Percentiles rank a stretch among this genome's conserved stretches.
Conservation (phyloP, 2,797 vertebrate species). For the Micropoecilia bifurca region DNA sequence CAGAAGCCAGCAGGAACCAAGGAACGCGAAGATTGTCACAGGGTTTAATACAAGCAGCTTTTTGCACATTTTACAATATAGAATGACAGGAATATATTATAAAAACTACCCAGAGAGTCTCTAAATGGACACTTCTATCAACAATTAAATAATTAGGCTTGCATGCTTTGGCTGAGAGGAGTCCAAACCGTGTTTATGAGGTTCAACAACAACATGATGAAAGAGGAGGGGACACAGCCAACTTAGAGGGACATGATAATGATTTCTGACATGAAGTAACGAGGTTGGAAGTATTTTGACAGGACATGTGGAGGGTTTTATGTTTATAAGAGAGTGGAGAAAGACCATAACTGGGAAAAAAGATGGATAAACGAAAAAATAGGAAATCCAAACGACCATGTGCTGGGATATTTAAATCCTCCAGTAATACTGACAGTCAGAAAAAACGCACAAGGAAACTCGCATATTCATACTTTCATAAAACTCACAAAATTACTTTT, state of each 20-base stretch:
- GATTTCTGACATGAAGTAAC: background rate
- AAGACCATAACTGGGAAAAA: background rate
- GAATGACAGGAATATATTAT: background rate
- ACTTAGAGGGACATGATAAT: background rate
- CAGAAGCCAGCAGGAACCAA: background rate
- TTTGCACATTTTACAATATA: background rate
- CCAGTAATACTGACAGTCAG: background rate
- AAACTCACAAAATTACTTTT: constrained; percentile 87
- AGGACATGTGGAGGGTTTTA: background rate
- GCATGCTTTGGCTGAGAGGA: background rate
- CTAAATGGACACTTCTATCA: background rate
- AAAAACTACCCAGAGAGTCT: background rate
- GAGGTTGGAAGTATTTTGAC: background rate
- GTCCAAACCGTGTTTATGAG: background rate
- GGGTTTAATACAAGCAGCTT: background rate
- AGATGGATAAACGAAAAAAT: background rate
- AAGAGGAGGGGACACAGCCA: background rate
- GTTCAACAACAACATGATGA: background rate
- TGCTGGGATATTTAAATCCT: background rate
- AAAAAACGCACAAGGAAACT: constrained; percentile 19
- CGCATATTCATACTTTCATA: constrained; percentile 35
- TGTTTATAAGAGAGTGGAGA: background rate
- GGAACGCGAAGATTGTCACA: background rate
- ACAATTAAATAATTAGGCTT: background rate
- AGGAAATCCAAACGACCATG: background rate